Conservation (phyloP, 2,797 vertebrate species). For the Epinephelus awoara region DNA sequence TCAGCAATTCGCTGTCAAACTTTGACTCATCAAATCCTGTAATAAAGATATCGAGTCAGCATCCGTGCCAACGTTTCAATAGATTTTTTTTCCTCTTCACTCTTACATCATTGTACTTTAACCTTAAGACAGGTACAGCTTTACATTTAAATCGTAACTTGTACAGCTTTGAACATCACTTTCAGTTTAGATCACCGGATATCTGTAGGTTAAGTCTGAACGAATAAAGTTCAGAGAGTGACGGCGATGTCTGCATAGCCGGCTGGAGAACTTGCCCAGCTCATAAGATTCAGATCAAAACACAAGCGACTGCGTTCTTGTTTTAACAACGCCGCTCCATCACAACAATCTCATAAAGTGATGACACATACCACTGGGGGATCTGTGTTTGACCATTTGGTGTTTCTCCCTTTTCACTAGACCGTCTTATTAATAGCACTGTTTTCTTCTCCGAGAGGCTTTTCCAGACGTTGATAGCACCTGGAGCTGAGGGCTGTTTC, state of each 20-base stretch:
- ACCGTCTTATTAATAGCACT: conserved; percentile 44
- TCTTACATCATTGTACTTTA: background rate
- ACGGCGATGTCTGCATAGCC: background rate
- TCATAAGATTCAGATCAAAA: conserved; percentile 35
- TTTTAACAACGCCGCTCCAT: conserved; percentile 36
- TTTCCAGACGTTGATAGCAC: conserved; percentile 53
- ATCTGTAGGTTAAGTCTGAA: background rate
- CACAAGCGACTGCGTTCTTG: conserved; percentile 20
- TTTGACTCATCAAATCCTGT: conserved; percentile 26
- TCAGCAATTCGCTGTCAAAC: conserved; percentile 19
- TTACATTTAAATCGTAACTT: background rate
- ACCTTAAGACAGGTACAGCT: background rate
- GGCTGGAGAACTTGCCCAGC: conserved; percentile 17
- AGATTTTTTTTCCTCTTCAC: background rate
- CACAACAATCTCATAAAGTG: conserved; percentile 63
- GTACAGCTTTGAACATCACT: background rate
- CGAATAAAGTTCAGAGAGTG: background rate
- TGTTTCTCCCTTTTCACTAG: conserved; percentile 33
- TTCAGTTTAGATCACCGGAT: background rate
- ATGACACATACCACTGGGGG: conserved; percentile 49
- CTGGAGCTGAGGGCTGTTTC: conserved; percentile 61
- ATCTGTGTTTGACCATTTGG: conserved; percentile 37
- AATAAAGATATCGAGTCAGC: conserved; percentile 3
- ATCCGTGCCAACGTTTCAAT: background rate
- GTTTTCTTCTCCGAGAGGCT: conserved; percentile 43